These are phyloP conservation scores for Agrotis puta DNA, from an alignment of 2,888 invertebrate genomes.

Conservation along the genomic window DNA sequence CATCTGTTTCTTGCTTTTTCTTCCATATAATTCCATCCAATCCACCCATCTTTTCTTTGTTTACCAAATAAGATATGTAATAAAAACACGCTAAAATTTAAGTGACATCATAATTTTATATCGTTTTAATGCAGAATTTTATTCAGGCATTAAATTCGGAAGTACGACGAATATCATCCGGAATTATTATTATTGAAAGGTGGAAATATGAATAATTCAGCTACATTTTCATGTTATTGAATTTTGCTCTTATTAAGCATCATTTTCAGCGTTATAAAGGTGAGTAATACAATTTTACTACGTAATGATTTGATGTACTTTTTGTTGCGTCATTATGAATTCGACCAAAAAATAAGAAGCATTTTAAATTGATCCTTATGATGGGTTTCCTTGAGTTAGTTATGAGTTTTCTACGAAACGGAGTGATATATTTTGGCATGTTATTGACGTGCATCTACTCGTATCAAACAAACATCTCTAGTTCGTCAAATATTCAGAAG, in stretches of 20 bases:
- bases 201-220: slow-evolving; percentile 54
- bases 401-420: not conserved
- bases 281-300: slow-evolving; percentile 29
- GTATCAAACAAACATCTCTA: too few species aligned
- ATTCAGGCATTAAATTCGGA: slow-evolving; percentile 30
- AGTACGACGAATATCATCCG: slow-evolving; percentile 38
- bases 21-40: too few species aligned
- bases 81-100: not conserved
- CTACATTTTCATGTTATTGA: slow-evolving; percentile 47
- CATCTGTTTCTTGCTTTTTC: too few species aligned
- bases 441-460: too few species aligned
- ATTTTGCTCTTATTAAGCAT: slow-evolving; percentile 30
- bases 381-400: not conserved
- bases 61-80: not conserved
- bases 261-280: slow-evolving; percentile 15
- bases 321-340: not conserved
- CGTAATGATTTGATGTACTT: slow-evolving; percentile 25
- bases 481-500: too few species aligned
- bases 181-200: slow-evolving; percentile 46
- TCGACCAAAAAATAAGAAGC: not conserved
- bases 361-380: not conserved
- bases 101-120: not conserved
- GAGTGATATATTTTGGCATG: not conserved
- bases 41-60: not conserved
- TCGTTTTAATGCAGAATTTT: not conserved